These are phyloP conservation scores for Stichopus chloronotus DNA, from an alignment of 35 echinoderm and acorn worm species.

Conservation along the genomic window DNA sequence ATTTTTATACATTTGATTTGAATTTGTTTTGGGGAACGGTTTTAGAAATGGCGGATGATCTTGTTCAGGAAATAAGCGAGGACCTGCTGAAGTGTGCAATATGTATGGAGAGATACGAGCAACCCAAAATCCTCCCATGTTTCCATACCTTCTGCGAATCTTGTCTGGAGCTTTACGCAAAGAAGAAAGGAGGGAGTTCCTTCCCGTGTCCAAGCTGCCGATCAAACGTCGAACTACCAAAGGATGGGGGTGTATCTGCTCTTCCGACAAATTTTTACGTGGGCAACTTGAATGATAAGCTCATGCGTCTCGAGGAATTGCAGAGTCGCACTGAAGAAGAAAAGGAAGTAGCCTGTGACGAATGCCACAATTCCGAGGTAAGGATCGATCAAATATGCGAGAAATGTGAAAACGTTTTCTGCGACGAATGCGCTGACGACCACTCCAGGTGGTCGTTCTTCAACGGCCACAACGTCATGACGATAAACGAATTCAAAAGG, in stretches of 20 bases:
- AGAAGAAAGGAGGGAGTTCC: slow-evolving; percentile 13
- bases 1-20: no score
- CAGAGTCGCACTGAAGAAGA: background rate
- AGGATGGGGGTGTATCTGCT: background rate
- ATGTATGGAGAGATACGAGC: slow-evolving; percentile 60
- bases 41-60: slow-evolving; percentile 34
- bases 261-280: slow-evolving; percentile 57
- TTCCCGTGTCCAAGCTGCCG: slow-evolving; percentile 55
- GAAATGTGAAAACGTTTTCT: slow-evolving; percentile 34
- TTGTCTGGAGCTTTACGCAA: slow-evolving; percentile 39
- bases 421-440: slow-evolving; percentile 32
- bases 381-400: slow-evolving; percentile 47
- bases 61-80: slow-evolving; percentile 53
- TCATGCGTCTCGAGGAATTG: slow-evolving; percentile 31
- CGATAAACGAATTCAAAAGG: slow-evolving; percentile 22
- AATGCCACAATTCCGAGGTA: slow-evolving; percentile 13
- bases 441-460: slow-evolving; percentile 35
- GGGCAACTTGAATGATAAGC: slow-evolving; percentile 46
- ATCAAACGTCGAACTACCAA: slow-evolving; percentile 19
- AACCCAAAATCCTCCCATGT: slow-evolving; percentile 58
- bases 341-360: background rate
- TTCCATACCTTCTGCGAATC: slow-evolving; percentile 59
- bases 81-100: slow-evolving; percentile 57
- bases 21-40: no score
- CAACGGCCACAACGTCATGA: slow-evolving; percentile 17